Conservation (phyloP, 2,797 vertebrate species). For the Labeo calbasu region DNA sequence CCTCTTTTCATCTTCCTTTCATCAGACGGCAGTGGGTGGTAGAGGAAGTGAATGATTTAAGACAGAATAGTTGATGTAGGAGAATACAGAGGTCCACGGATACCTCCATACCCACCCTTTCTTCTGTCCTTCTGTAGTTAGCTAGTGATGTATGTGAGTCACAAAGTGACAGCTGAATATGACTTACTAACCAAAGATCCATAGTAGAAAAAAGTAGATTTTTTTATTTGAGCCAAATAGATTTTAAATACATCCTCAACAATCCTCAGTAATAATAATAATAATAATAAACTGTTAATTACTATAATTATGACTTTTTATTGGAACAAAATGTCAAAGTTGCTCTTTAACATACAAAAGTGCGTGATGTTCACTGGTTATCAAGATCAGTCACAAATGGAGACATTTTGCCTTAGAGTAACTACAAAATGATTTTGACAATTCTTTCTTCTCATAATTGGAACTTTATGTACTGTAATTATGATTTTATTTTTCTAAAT, state of each 20-base stretch:
- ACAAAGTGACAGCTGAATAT: constrained; percentile 66
- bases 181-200: constrained; percentile 79
- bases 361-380: neutral
- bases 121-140: neutral
- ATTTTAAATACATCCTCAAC: too few relatives aligned
- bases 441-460: neutral
- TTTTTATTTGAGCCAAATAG: too few relatives aligned
- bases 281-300: neutral
- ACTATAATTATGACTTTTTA: neutral
- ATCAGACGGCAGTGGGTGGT: constrained; percentile 69
- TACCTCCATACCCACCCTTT: neutral
- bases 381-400: neutral
- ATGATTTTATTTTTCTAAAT: neutral
- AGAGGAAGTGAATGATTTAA: constrained; percentile 74
- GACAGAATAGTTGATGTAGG: constrained; percentile 67
- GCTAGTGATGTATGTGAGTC: constrained; percentile 10
- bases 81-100: constrained; percentile 50
- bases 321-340: neutral
- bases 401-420: neutral
- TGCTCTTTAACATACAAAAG: neutral
- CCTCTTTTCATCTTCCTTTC: constrained; percentile 73
- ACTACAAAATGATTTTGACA: neutral
- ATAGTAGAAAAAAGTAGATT: constrained; percentile 52
- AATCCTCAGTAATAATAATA: too few relatives aligned
- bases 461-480: neutral